A percentile compares a stretch with the other conserved stretches of the same genome.
These are phyloP conservation scores for Brachypteracias leptosomus DNA, from an alignment of 2,113 vertebrate species.

Conservation along the genomic window DNA sequence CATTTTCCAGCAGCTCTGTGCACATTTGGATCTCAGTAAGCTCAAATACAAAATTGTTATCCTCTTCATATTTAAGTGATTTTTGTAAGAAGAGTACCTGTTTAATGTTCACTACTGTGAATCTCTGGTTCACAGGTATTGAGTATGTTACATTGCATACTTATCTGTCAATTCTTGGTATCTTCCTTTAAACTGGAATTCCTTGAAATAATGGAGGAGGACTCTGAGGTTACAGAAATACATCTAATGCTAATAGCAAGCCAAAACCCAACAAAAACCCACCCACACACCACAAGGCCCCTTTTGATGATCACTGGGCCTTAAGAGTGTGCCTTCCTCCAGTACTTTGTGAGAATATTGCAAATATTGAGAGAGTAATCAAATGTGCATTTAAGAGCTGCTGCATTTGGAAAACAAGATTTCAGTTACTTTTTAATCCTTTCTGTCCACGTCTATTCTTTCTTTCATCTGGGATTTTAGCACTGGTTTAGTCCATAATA, in stretches of 20 bases:
- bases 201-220: neutral
- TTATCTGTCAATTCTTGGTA: neutral
- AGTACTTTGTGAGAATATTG: neutral
- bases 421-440: slow-evolving; percentile 10
- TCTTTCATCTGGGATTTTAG: neutral
- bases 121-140: neutral
- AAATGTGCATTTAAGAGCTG: neutral
- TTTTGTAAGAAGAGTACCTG: neutral
- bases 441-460: neutral
- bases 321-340: neutral
- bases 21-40: neutral
- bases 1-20: slow-evolving; percentile 20
- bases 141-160: fast-evolving
- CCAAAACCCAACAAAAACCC: neutral
- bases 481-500: neutral
- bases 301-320: neutral
- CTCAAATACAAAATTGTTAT: neutral
- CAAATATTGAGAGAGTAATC: neutral
- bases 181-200: neutral
- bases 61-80: neutral
- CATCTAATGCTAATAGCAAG: neutral
- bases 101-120: neutral
- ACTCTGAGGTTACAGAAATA: neutral
- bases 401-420: neutral
- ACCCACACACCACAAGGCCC: neutral